Percentiles rank a stretch among this genome's conserved stretches.
These are phyloP conservation scores for Lithophane socia DNA, from an alignment of 2,888 invertebrate genomes.

Conservation along the genomic window DNA sequence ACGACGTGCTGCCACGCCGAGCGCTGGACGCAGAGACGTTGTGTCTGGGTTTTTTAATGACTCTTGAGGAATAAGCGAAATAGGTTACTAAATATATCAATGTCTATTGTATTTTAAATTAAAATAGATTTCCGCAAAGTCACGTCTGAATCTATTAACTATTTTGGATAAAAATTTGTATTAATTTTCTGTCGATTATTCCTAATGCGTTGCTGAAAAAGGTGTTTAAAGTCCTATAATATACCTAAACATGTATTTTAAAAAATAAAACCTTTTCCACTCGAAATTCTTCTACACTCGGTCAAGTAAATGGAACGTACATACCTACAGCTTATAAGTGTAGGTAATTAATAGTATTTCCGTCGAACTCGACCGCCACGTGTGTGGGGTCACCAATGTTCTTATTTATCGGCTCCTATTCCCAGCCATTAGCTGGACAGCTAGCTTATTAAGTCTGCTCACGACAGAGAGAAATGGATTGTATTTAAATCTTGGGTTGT, in stretches of 20 bases:
- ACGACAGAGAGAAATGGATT: slow-evolving; percentile 75
- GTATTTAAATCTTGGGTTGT: slow-evolving; percentile 68
- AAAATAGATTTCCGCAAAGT: too few relatives aligned
- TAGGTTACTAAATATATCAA: too few relatives aligned
- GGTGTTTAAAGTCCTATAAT: not conserved
- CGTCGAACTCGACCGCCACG: slow-evolving; percentile 69
- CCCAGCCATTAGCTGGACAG: slow-evolving; percentile 79
- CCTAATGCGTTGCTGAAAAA: not conserved
- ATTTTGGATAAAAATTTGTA: too few relatives aligned
- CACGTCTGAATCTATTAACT: too few relatives aligned
- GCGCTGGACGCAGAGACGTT: too few relatives aligned
- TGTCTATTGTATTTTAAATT: too few relatives aligned
- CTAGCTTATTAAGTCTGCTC: slow-evolving; percentile 78
- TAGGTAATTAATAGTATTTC: slow-evolving; percentile 80
- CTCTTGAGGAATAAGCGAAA: too few relatives aligned
- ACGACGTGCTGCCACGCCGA: too few relatives aligned
- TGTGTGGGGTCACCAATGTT: slow-evolving; percentile 81
- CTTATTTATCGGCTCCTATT: slow-evolving; percentile 86
- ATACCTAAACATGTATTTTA: not conserved
- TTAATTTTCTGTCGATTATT: not conserved
- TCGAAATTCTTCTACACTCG: slow-evolving; percentile 48
- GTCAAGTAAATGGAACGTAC: slow-evolving; percentile 68
- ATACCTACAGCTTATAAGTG: slow-evolving; percentile 61
- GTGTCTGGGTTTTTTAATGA: too few relatives aligned
- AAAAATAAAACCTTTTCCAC: not conserved